Conservation (phyloP, 2,113 vertebrate species). For the Equus przewalskii region DNA sequence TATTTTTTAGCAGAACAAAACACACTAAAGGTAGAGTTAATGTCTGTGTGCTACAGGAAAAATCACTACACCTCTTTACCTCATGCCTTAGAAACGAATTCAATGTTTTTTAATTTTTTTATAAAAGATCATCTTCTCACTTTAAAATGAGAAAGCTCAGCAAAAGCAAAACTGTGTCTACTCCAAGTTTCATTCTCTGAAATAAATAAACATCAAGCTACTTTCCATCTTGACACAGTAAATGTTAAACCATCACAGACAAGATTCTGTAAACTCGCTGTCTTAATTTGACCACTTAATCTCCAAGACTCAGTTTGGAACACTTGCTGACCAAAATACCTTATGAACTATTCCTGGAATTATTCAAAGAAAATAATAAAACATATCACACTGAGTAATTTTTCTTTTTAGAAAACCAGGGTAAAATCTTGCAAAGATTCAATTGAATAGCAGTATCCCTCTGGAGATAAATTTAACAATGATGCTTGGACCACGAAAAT, state of each 20-base stretch:
- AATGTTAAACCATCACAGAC: slow-evolving; percentile 13
- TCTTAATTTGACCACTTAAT: slow-evolving; percentile 66
- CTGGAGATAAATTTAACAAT: slow-evolving; percentile 74
- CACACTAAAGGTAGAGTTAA: not conserved
- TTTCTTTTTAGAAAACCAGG: slow-evolving; percentile 57
- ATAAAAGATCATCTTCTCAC: not conserved
- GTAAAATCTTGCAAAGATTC: slow-evolving; percentile 55
- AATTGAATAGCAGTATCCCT: slow-evolving; percentile 29
- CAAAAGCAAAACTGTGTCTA: slow-evolving; percentile 2
- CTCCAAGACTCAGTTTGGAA: slow-evolving; percentile 31
- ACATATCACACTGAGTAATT: not conserved
- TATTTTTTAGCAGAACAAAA: slow-evolving; percentile 33
- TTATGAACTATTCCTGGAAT: slow-evolving; percentile 56
- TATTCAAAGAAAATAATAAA: slow-evolving; percentile 68
- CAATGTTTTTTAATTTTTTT: not conserved
- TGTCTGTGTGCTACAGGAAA: fast-evolving
- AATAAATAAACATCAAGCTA: slow-evolving; percentile 23
- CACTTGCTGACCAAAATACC: slow-evolving; percentile 67
- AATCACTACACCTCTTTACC: not conserved
- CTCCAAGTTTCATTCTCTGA: not conserved
- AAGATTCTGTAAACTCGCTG: not conserved
- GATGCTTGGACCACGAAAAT: slow-evolving; percentile 55
- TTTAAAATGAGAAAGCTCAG: not conserved
- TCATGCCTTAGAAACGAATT: not conserved
- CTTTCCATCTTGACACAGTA: not conserved